A percentile compares a stretch with the other conserved stretches of the same genome.
Evolutionary conservation across 2,888 invertebrate genomes (phyloP).

Genomic region (Sarcophaga rosellei): DNA sequence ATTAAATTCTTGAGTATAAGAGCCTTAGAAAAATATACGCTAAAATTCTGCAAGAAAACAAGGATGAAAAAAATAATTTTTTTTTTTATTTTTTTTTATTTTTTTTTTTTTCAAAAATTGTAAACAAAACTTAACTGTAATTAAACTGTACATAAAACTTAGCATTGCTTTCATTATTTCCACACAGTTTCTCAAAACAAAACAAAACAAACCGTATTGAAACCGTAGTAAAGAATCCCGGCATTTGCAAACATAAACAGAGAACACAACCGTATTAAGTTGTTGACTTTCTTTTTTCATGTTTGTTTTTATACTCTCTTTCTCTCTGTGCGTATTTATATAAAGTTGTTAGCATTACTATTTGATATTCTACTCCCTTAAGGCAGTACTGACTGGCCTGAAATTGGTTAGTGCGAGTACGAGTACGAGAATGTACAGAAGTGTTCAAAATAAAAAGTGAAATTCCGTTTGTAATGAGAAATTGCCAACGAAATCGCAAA

Average conservation of each 20-base stretch:
- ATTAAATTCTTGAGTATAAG: constrained; percentile 48
- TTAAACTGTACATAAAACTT: not conserved
- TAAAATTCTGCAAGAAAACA: constrained; percentile 52
- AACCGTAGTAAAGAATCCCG: constrained; percentile 14
- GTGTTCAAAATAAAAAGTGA: constrained; percentile 67
- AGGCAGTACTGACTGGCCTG: constrained; percentile 30
- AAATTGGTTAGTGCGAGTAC: not conserved
- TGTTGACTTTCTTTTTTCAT: not conserved
- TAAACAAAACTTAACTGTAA: not conserved
- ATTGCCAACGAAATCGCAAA: constrained; percentile 25
- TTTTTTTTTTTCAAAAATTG: too few species aligned
- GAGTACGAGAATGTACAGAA: constrained; percentile 9
- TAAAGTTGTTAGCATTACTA: constrained; percentile 20
- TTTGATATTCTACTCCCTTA: constrained; percentile 47
- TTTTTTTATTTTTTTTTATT: not conserved
- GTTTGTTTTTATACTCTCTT: not conserved
- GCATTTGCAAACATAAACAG: constrained; percentile 61
- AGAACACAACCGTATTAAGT: not conserved
- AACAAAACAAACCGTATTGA: not conserved
- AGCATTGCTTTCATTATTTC: constrained; percentile 20
- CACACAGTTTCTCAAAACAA: constrained; percentile 7
- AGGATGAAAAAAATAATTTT: not conserved
- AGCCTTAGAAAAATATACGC: constrained; percentile 54
- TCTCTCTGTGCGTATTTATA: not conserved
- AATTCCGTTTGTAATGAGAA: constrained; percentile 52